Base-by-base conservation (phyloP, 1,140 invertebrate genomes). In the Geopemphigus sp. region DNA sequence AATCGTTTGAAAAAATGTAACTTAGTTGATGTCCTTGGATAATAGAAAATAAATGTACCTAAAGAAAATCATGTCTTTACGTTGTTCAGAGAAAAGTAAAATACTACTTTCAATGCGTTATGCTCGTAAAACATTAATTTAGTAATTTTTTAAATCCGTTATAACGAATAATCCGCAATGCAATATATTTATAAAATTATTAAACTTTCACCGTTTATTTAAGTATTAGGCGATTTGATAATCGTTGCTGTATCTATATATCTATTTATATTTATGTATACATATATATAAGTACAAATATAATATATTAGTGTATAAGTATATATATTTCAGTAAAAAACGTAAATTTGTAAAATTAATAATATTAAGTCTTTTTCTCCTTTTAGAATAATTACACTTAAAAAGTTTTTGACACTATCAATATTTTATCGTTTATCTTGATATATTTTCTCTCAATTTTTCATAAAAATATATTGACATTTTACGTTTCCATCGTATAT, bases 171-270 rank as follows among this genome's bases (percentile, higher is more conserved):
- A 54, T 72, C 10, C 15, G n/a, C 24, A 53, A 29, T 14, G 26
- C 19, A 53, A 22, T 14, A n/a, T 53, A 15, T 17, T 29, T 24
- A 15, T 0, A 29, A 54, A 29, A 19, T 53, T 17, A 15, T 72
- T 10, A 72, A 72, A 72, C 68, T 72, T 72, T 72, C 68, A 72
- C 68, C 50, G 24, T 54, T 72, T 72, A 72, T 32, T 54, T 14
- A 72, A 72, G 17, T 72, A 29, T 72, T 53, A 70, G 29, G 6
- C 39, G 19, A 64, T 64, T n/a, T 29, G 24, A 39, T 64, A 12
- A 64, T 45, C 29, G 17, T 64, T n/a, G 26, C 24, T 15, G 5
- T 15, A 24, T 1, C 57, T 24, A 24, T 59, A 61, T 61, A 61
- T 17, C 15, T 26, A n/a, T n/a, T n/a, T n/a, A n/a, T n/a, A n/a